Evolutionary conservation across 35 echinoderm and acorn worm genomes (phyloP).

Genomic region (Ophiothrix spiculata): DNA sequence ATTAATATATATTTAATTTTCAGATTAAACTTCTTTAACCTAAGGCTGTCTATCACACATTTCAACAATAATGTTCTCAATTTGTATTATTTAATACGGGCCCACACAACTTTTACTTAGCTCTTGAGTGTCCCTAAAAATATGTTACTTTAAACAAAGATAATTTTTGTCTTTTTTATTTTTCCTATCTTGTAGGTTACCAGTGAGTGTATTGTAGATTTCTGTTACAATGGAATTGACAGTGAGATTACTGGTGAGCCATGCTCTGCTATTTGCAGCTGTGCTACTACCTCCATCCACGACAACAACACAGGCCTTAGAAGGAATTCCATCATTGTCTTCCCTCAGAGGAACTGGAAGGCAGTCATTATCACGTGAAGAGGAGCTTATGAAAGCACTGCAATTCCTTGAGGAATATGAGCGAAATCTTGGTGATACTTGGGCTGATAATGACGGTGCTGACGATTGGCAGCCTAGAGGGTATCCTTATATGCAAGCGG

Average conservation of each 20-base stretch:
- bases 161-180: no score
- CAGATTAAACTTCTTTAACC: no score
- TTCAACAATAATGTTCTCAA: no score
- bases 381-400: not conserved
- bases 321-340: not conserved
- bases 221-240: conserved; percentile 8
- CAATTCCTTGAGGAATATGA: conserved; percentile 7
- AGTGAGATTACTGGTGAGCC: not conserved
- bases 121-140: no score
- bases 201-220: not conserved
- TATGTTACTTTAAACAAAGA: no score
- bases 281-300: not conserved
- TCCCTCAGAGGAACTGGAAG: not conserved
- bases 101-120: no score
- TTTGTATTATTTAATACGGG: no score
- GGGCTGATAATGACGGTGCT: not conserved
- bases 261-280: not conserved
- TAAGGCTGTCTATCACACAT: no score
- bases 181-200: no score
- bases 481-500: not conserved
- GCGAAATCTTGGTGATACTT: not conserved
- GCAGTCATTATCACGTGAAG: not conserved
- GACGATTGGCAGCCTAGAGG: not conserved
- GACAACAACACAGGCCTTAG: not conserved
- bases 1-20: no score